Evolutionary conservation across 2,113 vertebrate species (phyloP).

Genomic region (Rafetus swinhoei): DNA sequence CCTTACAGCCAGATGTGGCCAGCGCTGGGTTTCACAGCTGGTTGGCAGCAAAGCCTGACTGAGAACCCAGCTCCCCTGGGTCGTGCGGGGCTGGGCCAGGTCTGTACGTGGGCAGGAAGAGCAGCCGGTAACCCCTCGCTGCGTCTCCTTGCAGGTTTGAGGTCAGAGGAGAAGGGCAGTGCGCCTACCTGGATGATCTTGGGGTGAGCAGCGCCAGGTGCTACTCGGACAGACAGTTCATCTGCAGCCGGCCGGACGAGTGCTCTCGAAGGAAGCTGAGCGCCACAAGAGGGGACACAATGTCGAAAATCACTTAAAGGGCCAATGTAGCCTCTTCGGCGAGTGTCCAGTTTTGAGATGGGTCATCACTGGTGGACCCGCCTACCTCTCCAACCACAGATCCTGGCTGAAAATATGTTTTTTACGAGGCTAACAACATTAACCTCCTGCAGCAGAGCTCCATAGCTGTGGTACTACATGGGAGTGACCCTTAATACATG

Average conservation of each 20-base stretch:
- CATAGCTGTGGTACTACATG: too few species aligned
- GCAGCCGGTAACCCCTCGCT: not conserved
- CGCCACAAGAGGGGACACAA: not conserved
- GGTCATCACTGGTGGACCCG: not conserved
- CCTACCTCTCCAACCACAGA: not conserved
- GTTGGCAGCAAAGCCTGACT: not conserved
- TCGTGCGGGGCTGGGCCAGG: fast-evolving
- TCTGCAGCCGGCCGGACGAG: not conserved
- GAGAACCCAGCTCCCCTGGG: too few species aligned
- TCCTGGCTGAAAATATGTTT: not conserved
- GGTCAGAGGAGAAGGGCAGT: not conserved
- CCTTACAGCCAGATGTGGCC: not conserved
- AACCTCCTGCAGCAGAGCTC: too few species aligned
- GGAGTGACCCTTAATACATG: fast-evolving
- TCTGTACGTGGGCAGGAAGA: not conserved
- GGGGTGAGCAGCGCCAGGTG: not conserved
- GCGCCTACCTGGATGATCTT: not conserved
- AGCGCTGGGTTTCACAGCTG: not conserved
- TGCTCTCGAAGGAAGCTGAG: not conserved
- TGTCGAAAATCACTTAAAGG: not conserved
- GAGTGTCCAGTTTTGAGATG: not conserved
- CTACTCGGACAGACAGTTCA: not conserved
- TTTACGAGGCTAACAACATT: not conserved
- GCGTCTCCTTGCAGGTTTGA: not conserved
- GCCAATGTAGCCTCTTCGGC: not conserved